A percentile compares a stretch with the other conserved stretches of the same genome.
Conservation (phyloP, 2,113 vertebrate species). For the Ellobius talpinus region DNA sequence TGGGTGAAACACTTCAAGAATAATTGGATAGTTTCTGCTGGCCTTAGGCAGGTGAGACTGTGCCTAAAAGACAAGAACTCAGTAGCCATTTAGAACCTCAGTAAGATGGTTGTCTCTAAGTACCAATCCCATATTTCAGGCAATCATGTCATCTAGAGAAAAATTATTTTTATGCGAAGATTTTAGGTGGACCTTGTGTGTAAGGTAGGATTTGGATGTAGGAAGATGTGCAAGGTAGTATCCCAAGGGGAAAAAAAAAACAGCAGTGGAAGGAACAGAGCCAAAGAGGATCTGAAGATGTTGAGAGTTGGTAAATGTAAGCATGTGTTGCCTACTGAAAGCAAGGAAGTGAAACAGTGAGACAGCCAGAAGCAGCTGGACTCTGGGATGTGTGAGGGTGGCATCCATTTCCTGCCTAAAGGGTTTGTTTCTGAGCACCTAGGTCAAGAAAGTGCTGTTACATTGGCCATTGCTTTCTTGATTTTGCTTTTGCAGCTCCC, state of each 20-base stretch:
- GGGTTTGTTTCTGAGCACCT: neutral
- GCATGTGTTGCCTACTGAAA: neutral
- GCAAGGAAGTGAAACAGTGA: neutral
- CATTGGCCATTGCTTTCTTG: neutral
- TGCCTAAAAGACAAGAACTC: neutral
- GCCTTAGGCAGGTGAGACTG: neutral
- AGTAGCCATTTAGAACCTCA: neutral
- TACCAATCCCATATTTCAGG: neutral
- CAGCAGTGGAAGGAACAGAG: neutral
- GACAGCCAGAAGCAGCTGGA: neutral
- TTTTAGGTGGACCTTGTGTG: neutral
- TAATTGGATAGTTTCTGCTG: slow-evolving; percentile 13
- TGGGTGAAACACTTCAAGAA: neutral
- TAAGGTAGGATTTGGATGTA: neutral
- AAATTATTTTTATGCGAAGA: neutral
- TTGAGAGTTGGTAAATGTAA: neutral
- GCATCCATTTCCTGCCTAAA: neutral
- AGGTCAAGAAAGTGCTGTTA: neutral
- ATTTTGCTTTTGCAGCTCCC: slow-evolving; percentile 10
- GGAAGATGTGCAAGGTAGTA: neutral
- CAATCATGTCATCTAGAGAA: neutral
- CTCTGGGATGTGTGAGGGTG: neutral
- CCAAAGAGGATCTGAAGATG: neutral
- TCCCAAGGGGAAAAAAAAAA: neutral
- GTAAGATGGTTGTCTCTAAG: slow-evolving; percentile 6